Evolutionary conservation across 2,113 vertebrate genomes (phyloP), one percentile per base, ranked within the genome.

Genomic region (Kryptolebias marmoratus): DNA sequence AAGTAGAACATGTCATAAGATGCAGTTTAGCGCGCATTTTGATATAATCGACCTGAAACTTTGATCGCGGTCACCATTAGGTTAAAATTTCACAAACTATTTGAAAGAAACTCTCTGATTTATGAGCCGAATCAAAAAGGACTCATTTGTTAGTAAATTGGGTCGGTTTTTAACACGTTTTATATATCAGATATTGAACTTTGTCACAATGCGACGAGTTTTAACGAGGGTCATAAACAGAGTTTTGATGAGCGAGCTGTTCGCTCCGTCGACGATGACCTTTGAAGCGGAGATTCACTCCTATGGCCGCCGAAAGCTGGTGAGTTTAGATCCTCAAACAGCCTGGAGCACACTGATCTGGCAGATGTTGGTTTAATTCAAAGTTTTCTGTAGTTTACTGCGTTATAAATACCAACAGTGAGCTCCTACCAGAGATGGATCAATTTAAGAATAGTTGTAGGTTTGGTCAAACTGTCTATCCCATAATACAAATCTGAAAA

Each of bases 271-370:
- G 57, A 89, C 88, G 89, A 89, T 87, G 88, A 56, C 69, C 15
- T 5, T 49, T 0, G 85, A 90, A 10, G 79, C 79, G 6, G 68
- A 69, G 47, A 36, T 74, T 4, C 86, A 86, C 42, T 54, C 77
- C 5, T 55, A 78, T 4, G 72, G 44, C 2, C 85, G 57, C 8
- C 49, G 88, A 18, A 93, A 64, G 67, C 28, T 94, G 90, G 93
- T 93, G 16, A 75, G 91, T 80, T 4, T 60, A 4, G 1, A 22
- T 12, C 48, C 16, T 31, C 5, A 45, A 2, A 10, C 3, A 64
- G 4, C 22, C 18, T 4, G 18, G 18, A 12, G 11, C 36, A 2
- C 28, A 12, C 12, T 42, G 3, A 42, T n/a, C 10, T 42, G 11
- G 10, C 13, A n/a, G 4, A 36, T 59, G 12, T 59, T 42, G 12